A percentile compares a stretch with the other conserved stretches of the same genome.
phyloP scores from a whole-genome alignment of 2,113 vertebrate species.

The Chiloscyllium plagiosum region DNA sequence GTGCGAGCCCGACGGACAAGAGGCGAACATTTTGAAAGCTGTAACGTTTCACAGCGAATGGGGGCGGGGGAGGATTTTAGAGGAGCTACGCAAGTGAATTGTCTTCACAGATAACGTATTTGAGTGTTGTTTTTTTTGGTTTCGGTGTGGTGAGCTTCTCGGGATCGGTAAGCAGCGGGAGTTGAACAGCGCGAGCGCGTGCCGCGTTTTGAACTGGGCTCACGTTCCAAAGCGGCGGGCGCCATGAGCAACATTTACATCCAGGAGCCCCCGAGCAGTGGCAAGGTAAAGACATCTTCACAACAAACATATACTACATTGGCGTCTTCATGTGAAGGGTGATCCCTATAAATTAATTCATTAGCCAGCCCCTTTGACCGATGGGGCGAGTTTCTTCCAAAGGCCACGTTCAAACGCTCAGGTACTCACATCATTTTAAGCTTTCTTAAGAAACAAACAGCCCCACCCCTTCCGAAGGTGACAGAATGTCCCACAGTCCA shows the following conservation, averaged over 20 bases:
- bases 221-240: fast-evolving
- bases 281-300: conserved; percentile 68
- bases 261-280: conserved; percentile 88
- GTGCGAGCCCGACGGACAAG: background rate
- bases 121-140: background rate
- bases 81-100: background rate
- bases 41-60: background rate
- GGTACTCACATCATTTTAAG: background rate
- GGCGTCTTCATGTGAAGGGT: background rate
- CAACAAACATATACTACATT: no score
- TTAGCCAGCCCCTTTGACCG: background rate
- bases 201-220: fast-evolving
- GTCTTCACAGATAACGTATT: background rate
- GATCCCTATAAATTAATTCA: background rate
- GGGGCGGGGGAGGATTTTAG: background rate
- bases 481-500: no score
- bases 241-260: conserved; percentile 98
- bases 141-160: background rate
- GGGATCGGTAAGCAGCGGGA: background rate
- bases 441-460: background rate
- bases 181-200: no score
- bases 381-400: background rate
- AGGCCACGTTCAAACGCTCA: background rate
- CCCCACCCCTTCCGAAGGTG: background rate
- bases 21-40: background rate